A percentile compares a stretch with the other conserved stretches of the same genome.
Evolutionary conservation across 2,888 invertebrate species (phyloP).

Genomic region (Drosophila gaucha): DNA sequence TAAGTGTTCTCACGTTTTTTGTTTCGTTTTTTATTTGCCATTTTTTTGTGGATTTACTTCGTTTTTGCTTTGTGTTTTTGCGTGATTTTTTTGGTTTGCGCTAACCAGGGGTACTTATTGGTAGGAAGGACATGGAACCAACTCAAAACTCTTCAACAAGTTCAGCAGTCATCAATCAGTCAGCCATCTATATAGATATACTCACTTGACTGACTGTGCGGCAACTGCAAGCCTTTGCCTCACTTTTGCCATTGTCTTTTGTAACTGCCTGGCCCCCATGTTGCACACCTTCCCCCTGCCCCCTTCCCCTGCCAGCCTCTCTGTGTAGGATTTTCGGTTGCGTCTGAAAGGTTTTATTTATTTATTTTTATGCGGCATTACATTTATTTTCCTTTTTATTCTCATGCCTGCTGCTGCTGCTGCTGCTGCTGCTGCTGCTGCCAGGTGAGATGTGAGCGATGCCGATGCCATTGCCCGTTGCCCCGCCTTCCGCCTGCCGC

Average conservation of each 20-base stretch:
- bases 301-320: background rate
- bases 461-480: constrained; percentile 36
- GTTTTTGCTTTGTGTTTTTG: background rate
- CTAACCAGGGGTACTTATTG: constrained; percentile 16
- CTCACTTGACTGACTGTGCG: constrained; percentile 15
- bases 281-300: background rate
- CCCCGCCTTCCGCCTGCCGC: constrained; percentile 18
- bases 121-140: constrained; percentile 10
- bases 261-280: background rate
- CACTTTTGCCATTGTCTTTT: constrained; percentile 7
- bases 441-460: constrained; percentile 58
- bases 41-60: constrained; percentile 3
- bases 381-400: constrained; percentile 75
- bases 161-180: constrained; percentile 47
- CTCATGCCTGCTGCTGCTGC: constrained; percentile 35
- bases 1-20: constrained; percentile 18
- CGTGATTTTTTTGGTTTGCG: background rate
- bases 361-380: constrained; percentile 71
- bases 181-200: constrained; percentile 38
- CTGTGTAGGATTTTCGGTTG: constrained; percentile 33
- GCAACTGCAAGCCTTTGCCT: constrained; percentile 1
- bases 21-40: constrained; percentile 10
- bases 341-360: constrained; percentile 63
- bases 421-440: constrained; percentile 36
- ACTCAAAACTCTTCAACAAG: constrained; percentile 13